Evolutionary conservation across 2,113 vertebrate species (phyloP), one percentile per base, ranked within the genome.

Genomic region (Larimichthys polyactis): DNA sequence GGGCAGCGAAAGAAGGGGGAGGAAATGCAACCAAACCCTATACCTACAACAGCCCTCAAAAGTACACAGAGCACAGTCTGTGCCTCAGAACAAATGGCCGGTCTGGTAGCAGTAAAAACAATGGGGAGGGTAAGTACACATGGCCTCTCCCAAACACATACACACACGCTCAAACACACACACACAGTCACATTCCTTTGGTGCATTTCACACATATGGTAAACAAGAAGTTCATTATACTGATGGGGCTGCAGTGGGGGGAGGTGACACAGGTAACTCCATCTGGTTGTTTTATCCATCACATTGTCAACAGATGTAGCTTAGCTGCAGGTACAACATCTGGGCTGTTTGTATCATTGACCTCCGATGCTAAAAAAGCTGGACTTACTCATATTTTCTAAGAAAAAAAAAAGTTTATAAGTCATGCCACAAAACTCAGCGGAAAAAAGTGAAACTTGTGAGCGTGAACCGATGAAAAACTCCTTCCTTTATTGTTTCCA

Each of bases 21-120:
- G 59, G 74, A 74, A 73, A 60, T 68, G 68, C 83, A 90, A 88
- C 91, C 78, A 78, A 91, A 89, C 29, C 69, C 78, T 81, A 84
- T 74, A 77, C 89, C 89, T 79, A 57, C 74, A 81, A 49, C 65
- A 75, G 70, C 70, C 79, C 81, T 80, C 65, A 77, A 88, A 91
- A 76, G 86, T 67, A 87, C 86, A 90, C 83, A 85, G 80, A 80
- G 81, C 75, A 10, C 44, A 66, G 75, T 73, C 90, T 87, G 87
- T 79, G 78, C 79, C 58, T 69, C 91, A 36, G 81, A 87, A 92
- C 90, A 92, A 93, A 93, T 89, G 88, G 88, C 81, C 36, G 58
- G 76, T 83, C 87, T 87, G 82, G 90, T 92, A 85, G 79, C 77
- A 90, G 87, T 89, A 93, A 92, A 92, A 94, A 89, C 90, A 94